Conservation (phyloP, 2,113 vertebrate species). For the Notarius lentiginosus region DNA sequence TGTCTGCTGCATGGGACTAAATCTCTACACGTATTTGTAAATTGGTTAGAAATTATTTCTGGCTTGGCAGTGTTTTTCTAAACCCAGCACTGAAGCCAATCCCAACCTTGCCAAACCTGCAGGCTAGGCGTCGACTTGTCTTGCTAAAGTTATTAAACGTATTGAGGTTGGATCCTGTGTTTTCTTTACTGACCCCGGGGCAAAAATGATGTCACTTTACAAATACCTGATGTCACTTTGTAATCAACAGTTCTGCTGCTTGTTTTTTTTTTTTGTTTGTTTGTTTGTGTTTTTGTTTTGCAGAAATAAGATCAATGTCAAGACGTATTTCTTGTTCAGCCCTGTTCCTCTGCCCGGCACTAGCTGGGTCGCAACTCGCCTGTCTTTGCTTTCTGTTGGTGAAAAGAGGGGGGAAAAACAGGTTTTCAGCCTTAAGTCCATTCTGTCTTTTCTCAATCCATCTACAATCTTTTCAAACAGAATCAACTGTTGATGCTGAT, state of each 20-base stretch:
- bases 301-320: constrained; percentile 35
- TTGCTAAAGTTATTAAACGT: constrained; percentile 26
- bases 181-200: constrained; percentile 55
- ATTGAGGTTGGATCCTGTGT: constrained; percentile 28
- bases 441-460: constrained; percentile 53
- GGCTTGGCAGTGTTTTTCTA: constrained; percentile 46
- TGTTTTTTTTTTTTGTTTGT: constrained; percentile 50
- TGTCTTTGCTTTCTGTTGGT: constrained; percentile 59
- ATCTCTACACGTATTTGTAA: constrained; percentile 44
- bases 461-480: constrained; percentile 48
- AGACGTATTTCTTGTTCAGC: constrained; percentile 39
- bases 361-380: constrained; percentile 39
- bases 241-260: constrained; percentile 66
- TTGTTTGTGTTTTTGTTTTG: constrained; percentile 17
- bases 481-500: constrained; percentile 61
- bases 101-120: constrained; percentile 66
- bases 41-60: constrained; percentile 43
- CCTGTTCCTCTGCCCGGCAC: constrained; percentile 40
- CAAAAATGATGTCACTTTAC: constrained; percentile 76
- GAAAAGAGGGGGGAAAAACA: constrained; percentile 51
- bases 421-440: constrained; percentile 76
- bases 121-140: constrained; percentile 54
- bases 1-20: constrained; percentile 55
- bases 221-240: constrained; percentile 76
- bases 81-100: constrained; percentile 60